Conservation (phyloP, 2,888 invertebrate genomes). For the Andrena marginata region DNA sequence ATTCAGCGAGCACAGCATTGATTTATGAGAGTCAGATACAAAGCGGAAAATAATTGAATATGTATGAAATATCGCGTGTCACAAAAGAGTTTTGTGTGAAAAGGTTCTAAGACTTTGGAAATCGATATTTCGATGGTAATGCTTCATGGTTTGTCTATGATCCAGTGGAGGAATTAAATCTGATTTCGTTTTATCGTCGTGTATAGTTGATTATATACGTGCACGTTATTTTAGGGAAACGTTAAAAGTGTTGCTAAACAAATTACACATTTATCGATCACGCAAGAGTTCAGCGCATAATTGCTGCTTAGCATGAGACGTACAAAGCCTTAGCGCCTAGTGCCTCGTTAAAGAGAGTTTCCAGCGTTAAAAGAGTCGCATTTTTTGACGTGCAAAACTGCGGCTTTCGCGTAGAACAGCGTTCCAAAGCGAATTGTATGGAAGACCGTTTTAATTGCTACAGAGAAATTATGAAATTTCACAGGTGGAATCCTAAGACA, state of each 20-base stretch:
- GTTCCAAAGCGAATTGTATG: not conserved
- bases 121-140: too few relatives aligned
- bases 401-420: not conserved
- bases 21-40: not conserved
- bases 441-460: constrained; percentile 1
- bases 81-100: not conserved
- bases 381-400: not conserved
- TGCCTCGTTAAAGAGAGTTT: not conserved
- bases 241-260: not conserved
- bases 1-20: not conserved
- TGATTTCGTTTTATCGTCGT: not conserved
- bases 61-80: not conserved
- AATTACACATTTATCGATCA: not conserved
- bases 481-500: not conserved
- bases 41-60: not conserved
- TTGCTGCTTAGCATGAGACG: not conserved
- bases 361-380: not conserved
- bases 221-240: not conserved
- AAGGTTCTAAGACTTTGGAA: not conserved
- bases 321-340: not conserved
- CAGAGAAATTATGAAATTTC: not conserved
- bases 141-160: too few relatives aligned
- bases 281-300: not conserved
- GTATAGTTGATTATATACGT: not conserved
- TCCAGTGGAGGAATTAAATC: not conserved